Base-by-base conservation (phyloP, 2,797 vertebrate species). In the Melanogrammus aeglefinus region DNA sequence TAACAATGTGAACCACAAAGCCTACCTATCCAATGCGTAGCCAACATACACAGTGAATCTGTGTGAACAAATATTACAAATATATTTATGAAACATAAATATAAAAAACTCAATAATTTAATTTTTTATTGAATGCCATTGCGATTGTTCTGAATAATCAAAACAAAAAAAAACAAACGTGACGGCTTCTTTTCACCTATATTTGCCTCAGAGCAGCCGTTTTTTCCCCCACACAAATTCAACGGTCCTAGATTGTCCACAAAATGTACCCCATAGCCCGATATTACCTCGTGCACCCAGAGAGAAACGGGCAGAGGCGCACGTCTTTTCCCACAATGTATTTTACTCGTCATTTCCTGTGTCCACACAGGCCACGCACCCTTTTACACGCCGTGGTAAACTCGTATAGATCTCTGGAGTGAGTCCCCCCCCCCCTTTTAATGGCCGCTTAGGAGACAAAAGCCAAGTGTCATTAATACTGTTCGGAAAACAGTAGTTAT, bases 371-470 rank as follows among this genome's bases (percentile, higher is more conserved):
- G 29, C 72, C 36, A 3, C 18, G 31, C 29, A n/a, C 24, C 35
- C 76, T 80, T 78, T 31, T 38, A 76, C 77, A 75, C 85, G 75
- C 79, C 76, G 77, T 16, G 81, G 75, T 69, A 79, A 81, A 79
- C 79, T 44, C 78, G 81, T 79, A 85, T 87, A 29, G 85, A 90
- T 88, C 78, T n/a, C 3, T 80, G 57, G 57, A 41, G 41, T 73
- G 86, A 84, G 78, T 80, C 70, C 85, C 76, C 57, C 80, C 70
- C 86, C 77, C 66, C 66, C 6, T 18, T 86, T 76, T 88, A 86
- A 87, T 80, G 76, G 86, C 70, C 82, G 83, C 85, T 86, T 84
- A 86, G 76, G 39, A 85, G 88, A 81, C 69, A 21, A 80, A 85
- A 83, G 41, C 24, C 82, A 86, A 82, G 75, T 66, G 73, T 83